Evolutionary conservation across 2,797 vertebrate genomes (phyloP), one percentile per base, ranked within the genome.

Genomic region (Tolypeutes matacus): DNA sequence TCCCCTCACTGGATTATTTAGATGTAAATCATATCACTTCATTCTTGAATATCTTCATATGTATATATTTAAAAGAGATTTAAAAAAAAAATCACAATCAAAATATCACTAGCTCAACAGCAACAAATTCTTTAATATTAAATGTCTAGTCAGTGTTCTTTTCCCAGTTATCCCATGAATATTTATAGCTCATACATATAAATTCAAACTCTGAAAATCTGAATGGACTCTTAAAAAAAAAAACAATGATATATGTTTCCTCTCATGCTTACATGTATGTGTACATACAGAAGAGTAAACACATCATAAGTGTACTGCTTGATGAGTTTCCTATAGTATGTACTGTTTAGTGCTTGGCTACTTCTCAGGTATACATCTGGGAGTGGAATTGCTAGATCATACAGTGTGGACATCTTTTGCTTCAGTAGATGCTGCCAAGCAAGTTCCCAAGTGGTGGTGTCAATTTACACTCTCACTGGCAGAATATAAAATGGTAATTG

Each of bases 1-100:
- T 53, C 29, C 21, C 27, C 76, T 42, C 12, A 29, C 7, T 67
- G 42, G 18, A 58, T 56, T 72, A 64, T 60, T 93, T 80, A 73
- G 77, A 83, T 89, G 7, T 86, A 80, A 80, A 17, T 84, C 12
- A 60, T 31, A 34, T 84, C 17, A 86, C 75, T 94, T 89, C 17
- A 91, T 95, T 76, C 20, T 83, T 88, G 75, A 80, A 23, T 92
- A 82, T 91, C 89, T 75, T 25, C 1, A 34, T 75, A 56, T 69
- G 7, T 42, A 34, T 91, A 13, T 84, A 85, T 70, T 83, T 92
- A 80, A 92, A 95, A 88, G 39, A 65, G 73, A 53, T 70, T 93
- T 95, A 89, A 49, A 78, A 65, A 89, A 49, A 78, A 65, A 67
- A 91, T 34, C 70, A 27, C 25, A 80, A 12, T 91, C 58, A 89